phyloP scores from a whole-genome alignment of 1,140 invertebrate genomes.

The Drosophila mojavensis region DNA sequence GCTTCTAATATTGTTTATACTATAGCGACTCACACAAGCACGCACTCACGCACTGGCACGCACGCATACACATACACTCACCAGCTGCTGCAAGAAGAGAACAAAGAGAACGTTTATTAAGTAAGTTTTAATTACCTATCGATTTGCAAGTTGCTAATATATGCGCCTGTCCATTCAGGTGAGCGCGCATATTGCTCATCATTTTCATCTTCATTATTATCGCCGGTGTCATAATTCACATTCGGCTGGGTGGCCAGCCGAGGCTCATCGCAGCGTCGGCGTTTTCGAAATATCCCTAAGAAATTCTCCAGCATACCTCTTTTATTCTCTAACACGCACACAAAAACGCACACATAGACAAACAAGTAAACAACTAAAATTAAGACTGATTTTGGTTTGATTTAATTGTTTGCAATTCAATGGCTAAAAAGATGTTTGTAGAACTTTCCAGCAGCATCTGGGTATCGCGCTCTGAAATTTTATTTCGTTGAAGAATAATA shows the following conservation, averaged over 20 bases:
- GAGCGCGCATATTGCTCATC: constrained; percentile 21
- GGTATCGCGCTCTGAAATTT: constrained; percentile 4
- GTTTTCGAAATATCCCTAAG: constrained; percentile 73
- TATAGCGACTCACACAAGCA: constrained; percentile 50
- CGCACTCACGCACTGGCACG: constrained; percentile 22
- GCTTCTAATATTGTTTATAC: constrained; percentile 38
- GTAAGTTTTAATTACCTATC: constrained; percentile 75
- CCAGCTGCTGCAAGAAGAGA: constrained; percentile 67
- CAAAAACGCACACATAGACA: constrained; percentile 21
- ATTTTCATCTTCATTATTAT: constrained; percentile 17
- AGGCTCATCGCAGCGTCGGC: constrained; percentile 56
- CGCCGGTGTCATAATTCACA: constrained; percentile 9
- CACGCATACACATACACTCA: constrained; percentile 47
- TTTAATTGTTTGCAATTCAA: neutral
- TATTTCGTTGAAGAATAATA: constrained; percentile 10
- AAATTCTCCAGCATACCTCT: constrained; percentile 73
- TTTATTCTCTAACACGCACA: constrained; percentile 5
- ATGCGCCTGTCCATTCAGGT: constrained; percentile 48
- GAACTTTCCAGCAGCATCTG: constrained; percentile 52
- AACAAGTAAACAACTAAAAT: constrained; percentile 34
- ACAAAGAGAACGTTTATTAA: constrained; percentile 51
- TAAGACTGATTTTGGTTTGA: constrained; percentile 4
- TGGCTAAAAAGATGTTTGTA: constrained; percentile 4
- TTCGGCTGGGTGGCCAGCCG: constrained; percentile 5
- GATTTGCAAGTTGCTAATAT: constrained; percentile 45